phyloP scores from a whole-genome alignment of 2,113 vertebrate species.

The Antigone vipio region DNA sequence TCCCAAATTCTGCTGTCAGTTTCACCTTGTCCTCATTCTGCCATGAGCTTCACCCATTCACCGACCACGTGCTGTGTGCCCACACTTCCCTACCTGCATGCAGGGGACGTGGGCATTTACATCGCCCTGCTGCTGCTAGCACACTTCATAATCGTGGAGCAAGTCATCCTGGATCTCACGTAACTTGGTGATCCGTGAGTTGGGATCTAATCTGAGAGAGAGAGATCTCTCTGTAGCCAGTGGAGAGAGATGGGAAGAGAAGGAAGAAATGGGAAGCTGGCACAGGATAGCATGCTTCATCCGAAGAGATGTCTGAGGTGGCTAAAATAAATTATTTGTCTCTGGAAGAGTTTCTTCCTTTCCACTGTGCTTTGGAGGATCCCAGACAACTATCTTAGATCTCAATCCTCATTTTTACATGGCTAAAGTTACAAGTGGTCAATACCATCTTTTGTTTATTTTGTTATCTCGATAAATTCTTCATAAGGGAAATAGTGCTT shows the following conservation, averaged over 20 bases:
- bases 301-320: not conserved
- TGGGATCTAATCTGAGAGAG: not conserved
- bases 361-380: not conserved
- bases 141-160: not conserved
- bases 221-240: not conserved
- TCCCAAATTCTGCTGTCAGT: not conserved
- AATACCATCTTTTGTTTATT: not conserved
- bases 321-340: not conserved
- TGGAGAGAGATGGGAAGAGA: not conserved
- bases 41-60: not conserved
- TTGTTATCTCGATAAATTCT: not conserved
- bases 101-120: fast-evolving
- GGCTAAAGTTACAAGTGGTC: not conserved
- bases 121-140: not conserved
- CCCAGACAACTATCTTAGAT: not conserved
- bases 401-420: not conserved
- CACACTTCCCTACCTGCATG: fast-evolving
- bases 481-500: not conserved
- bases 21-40: not conserved
- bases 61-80: fast-evolving
- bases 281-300: not conserved
- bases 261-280: not conserved
- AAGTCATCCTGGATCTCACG: not conserved
- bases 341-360: not conserved
- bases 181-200: not conserved